A percentile compares a stretch with the other conserved stretches of the same genome.
Conservation (phyloP, 1,140 invertebrate species). For the Heliothis subflexa region DNA sequence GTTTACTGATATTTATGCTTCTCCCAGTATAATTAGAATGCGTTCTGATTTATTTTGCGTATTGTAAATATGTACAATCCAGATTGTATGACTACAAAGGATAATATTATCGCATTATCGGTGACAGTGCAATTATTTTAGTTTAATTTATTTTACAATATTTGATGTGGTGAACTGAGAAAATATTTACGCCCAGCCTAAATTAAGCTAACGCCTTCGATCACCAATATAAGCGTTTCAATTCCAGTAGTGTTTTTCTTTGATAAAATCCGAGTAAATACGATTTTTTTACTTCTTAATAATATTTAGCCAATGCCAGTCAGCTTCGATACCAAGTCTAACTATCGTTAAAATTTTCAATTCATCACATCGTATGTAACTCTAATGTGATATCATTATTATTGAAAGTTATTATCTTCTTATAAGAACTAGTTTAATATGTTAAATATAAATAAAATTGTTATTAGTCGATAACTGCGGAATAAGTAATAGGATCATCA, state of each 20-base stretch:
- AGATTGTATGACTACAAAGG: constrained; percentile 18
- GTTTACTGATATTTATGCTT: neutral
- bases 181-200: neutral
- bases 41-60: constrained; percentile 6
- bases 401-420: constrained; percentile 40
- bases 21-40: constrained; percentile 17
- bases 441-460: constrained; percentile 14
- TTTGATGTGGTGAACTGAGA: constrained; percentile 35
- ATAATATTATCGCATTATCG: constrained; percentile 19
- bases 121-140: constrained; percentile 43
- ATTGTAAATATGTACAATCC: constrained; percentile 1
- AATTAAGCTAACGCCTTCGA: constrained; percentile 12
- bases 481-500: constrained; percentile 2
- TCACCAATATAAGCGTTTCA: neutral
- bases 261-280: neutral
- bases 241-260: neutral
- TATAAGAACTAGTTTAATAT: constrained; percentile 32
- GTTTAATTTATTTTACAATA: constrained; percentile 36
- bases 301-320: neutral
- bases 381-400: constrained; percentile 42
- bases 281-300: neutral
- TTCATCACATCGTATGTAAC: constrained; percentile 39
- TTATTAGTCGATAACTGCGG: constrained; percentile 26
- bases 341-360: constrained; percentile 18
- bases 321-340: neutral